A percentile compares a stretch with the other conserved stretches of the same genome.
Evolutionary conservation across 2,113 vertebrate genomes (phyloP).

Genomic region (Sylvietta virens): DNA sequence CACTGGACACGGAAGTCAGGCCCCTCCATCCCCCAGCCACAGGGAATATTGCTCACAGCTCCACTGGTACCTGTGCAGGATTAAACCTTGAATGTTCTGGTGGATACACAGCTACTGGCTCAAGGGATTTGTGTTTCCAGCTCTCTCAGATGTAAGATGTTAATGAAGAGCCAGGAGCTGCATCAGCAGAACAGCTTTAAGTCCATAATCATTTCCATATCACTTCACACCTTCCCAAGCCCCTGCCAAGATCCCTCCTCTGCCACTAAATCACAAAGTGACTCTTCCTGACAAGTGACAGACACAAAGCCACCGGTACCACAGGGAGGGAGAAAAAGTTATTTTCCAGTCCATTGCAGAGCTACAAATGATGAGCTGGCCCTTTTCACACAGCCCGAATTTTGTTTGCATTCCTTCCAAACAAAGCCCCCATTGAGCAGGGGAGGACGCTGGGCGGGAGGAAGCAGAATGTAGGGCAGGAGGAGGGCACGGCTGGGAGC

Average conservation of each 20-base stretch:
- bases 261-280: background rate
- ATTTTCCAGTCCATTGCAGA: background rate
- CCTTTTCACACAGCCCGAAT: background rate
- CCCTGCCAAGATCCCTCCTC: background rate
- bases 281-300: background rate
- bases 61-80: accelerated
- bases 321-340: background rate
- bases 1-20: accelerated
- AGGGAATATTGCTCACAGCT: accelerated
- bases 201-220: background rate
- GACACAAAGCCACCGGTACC: accelerated
- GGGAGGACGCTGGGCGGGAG: background rate
- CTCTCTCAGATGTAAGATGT: accelerated
- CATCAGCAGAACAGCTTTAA: background rate
- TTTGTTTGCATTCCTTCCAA: conserved; percentile 17
- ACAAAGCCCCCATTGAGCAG: conserved; percentile 21
- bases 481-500: background rate
- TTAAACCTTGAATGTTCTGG: accelerated
- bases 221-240: background rate
- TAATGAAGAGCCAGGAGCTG: background rate
- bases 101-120: background rate
- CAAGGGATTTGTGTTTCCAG: background rate
- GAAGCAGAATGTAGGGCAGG: conserved; percentile 9
- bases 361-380: conserved; percentile 13
- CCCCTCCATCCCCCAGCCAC: background rate